Conservation (phyloP, 2,888 invertebrate species). For the Tromatobia lineatoria region DNA sequence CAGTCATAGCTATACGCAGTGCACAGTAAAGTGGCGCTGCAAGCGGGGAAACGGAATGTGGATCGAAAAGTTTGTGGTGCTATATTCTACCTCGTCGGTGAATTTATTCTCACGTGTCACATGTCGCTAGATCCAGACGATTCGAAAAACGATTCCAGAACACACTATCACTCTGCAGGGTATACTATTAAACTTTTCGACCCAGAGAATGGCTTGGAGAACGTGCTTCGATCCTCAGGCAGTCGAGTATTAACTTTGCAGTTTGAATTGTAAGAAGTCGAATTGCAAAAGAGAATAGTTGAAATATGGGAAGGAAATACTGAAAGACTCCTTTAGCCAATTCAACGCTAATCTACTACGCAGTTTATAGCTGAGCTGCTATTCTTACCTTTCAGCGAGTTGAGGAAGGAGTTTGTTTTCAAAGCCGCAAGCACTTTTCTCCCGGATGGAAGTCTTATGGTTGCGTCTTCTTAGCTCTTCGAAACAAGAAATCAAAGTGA, state of each 20-base stretch:
- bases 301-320: neutral
- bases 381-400: neutral
- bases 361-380: constrained; percentile 8
- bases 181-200: constrained; percentile 37
- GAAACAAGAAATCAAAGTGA: neutral
- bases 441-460: neutral
- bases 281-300: constrained; percentile 25
- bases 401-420: neutral
- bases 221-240: constrained; percentile 11
- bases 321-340: neutral
- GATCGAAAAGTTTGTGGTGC: constrained; percentile 22
- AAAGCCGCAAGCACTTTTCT: neutral
- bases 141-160: constrained; percentile 58
- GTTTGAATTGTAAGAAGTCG: constrained; percentile 29
- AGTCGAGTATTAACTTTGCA: constrained; percentile 34
- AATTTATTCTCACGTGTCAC: constrained; percentile 56
- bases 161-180: too few species aligned
- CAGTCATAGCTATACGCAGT: neutral
- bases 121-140: constrained; percentile 16
- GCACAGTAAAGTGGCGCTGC: neutral
- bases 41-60: neutral
- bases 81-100: constrained; percentile 9
- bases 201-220: neutral
- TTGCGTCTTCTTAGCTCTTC: neutral
- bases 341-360: neutral